Conservation (phyloP, 2,113 vertebrate species). For the Ochotona curzoniae region DNA sequence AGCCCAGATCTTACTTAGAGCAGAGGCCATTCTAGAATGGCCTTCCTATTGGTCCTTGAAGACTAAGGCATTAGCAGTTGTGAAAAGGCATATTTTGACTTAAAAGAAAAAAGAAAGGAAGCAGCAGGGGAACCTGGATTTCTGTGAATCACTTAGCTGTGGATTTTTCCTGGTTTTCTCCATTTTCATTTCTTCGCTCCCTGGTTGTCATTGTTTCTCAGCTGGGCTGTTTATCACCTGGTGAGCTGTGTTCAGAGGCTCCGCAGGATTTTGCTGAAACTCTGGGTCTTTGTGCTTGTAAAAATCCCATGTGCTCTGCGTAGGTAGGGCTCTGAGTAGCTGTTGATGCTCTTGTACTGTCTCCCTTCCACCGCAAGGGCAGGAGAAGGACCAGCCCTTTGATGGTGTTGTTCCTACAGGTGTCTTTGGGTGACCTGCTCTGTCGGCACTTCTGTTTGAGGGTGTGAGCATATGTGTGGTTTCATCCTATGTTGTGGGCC, state of each 20-base stretch:
- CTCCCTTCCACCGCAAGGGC: neutral
- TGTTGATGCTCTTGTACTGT: neutral
- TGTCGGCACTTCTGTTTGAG: neutral
- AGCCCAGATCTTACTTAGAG: constrained; percentile 13
- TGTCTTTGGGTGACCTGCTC: neutral
- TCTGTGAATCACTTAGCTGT: neutral
- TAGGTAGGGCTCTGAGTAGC: neutral
- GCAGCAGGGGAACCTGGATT: neutral
- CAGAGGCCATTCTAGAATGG: neutral
- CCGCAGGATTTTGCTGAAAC: constrained; percentile 33
- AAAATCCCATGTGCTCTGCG: constrained; percentile 7
- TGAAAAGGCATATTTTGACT: neutral
- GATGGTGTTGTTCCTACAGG: neutral
- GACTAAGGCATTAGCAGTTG: constrained; percentile 44
- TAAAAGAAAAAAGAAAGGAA: neutral
- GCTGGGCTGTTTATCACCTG: constrained; percentile 15
- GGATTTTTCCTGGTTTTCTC: neutral
- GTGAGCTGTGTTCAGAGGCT: constrained; percentile 56
- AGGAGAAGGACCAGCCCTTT: neutral
- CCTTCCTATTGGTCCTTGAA: constrained; percentile 49
- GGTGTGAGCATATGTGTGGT: neutral
- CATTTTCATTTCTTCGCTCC: neutral
- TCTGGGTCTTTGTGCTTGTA: constrained; percentile 35
- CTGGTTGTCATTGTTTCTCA: neutral
- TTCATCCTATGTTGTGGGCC: neutral